These are phyloP conservation scores for Trogon surrucura DNA, from an alignment of 2,113 vertebrate species.

Conservation along the genomic window DNA sequence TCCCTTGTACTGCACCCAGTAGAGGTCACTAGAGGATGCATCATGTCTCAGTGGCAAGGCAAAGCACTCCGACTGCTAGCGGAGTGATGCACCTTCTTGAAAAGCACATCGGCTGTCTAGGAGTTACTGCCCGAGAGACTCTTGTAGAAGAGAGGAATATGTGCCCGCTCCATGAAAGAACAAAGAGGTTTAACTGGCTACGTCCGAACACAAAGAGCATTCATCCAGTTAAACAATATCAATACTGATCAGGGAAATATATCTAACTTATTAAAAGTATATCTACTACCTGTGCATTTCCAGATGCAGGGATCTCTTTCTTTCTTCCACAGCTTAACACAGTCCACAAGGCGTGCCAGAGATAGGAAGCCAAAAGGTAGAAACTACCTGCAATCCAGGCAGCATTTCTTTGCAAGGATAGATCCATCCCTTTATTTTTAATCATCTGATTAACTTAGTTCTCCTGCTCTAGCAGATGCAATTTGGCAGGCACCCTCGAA, in stretches of 20 bases:
- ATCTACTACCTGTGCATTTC: slow-evolving; percentile 82
- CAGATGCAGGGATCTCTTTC: slow-evolving; percentile 62
- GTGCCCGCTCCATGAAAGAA: not conserved
- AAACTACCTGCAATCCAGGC: slow-evolving; percentile 87
- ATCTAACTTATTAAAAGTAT: not conserved
- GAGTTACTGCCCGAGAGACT: not conserved
- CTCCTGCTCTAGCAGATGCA: not conserved
- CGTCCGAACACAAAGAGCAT: not conserved
- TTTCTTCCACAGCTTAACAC: slow-evolving; percentile 77
- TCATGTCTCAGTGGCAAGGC: not conserved
- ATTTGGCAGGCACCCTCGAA: slow-evolving; percentile 14
- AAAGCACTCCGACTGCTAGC: not conserved
- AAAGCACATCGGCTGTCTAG: not conserved
- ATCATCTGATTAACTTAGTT: slow-evolving; percentile 11
- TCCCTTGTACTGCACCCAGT: not conserved
- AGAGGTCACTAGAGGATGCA: slow-evolving; percentile 31
- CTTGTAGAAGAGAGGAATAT: not conserved
- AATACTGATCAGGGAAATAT: not conserved
- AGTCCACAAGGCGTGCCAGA: slow-evolving; percentile 86
- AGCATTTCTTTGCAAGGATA: slow-evolving; percentile 80
- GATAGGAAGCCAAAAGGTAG: slow-evolving; percentile 82
- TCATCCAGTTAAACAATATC: not conserved
- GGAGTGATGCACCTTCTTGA: not conserved
- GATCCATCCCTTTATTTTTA: slow-evolving; percentile 80
- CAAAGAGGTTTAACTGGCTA: not conserved